phyloP scores from a whole-genome alignment of 2,797 vertebrate genomes.

The Peromyscus melanophrys region DNA sequence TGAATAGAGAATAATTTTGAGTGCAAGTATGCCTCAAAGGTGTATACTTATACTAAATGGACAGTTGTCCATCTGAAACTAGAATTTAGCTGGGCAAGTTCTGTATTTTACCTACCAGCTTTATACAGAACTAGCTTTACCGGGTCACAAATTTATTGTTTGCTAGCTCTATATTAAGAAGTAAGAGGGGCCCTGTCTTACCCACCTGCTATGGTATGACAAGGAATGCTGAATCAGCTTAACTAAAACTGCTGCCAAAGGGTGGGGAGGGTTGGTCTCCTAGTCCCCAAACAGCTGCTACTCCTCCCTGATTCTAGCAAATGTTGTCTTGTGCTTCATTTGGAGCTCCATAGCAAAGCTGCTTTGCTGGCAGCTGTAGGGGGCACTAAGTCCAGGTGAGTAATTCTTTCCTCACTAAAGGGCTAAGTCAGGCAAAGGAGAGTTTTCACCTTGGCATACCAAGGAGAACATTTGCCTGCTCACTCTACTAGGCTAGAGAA shows the following conservation, averaged over 20 bases:
- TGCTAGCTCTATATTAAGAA: constrained; percentile 18
- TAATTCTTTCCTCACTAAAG: constrained; percentile 43
- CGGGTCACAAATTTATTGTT: constrained; percentile 15
- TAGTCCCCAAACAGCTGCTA: constrained; percentile 1
- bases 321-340: constrained; percentile 59
- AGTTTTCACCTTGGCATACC: constrained; percentile 20
- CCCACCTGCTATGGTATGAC: not conserved
- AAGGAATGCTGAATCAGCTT: constrained; percentile 41
- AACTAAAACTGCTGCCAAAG: constrained; percentile 36
- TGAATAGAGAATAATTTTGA: constrained; percentile 8
- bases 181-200: constrained; percentile 7
- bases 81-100: not conserved
- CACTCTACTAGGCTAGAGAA: not conserved
- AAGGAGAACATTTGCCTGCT: constrained; percentile 34
- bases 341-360: constrained; percentile 48
- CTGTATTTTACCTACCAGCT: constrained; percentile 42
- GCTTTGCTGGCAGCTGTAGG: constrained; percentile 51
- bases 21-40: not conserved
- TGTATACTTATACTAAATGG: not conserved
- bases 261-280: not conserved
- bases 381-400: constrained; percentile 44
- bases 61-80: constrained; percentile 40
- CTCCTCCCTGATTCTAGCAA: constrained; percentile 41
- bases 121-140: constrained; percentile 38
- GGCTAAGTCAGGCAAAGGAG: not conserved